These are phyloP conservation scores for Cyprinella venusta DNA, from an alignment of 2,797 vertebrate genomes.

Conservation along the genomic window DNA sequence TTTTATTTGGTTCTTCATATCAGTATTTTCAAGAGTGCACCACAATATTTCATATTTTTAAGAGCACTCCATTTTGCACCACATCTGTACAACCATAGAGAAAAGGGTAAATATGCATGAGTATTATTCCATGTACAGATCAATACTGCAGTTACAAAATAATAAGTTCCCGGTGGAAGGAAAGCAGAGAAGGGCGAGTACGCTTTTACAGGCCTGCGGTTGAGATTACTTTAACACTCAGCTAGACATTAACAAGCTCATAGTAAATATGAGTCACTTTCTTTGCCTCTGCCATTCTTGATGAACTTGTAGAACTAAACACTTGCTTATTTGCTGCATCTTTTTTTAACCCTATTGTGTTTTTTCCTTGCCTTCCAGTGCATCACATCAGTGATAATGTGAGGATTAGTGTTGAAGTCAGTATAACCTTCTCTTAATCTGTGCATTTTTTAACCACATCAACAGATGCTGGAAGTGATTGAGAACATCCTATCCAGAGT, in stretches of 20 bases:
- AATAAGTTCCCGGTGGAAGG: slow-evolving; percentile 21
- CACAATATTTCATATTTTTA: not conserved
- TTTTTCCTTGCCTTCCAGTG: slow-evolving; percentile 26
- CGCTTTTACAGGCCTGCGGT: slow-evolving; percentile 10
- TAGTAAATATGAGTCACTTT: slow-evolving; percentile 43
- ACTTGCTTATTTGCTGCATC: not conserved
- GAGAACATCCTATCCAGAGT: slow-evolving; percentile 67
- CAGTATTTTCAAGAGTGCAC: not conserved
- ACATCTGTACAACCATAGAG: not conserved
- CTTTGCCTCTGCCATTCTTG: not conserved
- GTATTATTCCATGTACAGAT: not conserved
- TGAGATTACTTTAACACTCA: slow-evolving; percentile 45
- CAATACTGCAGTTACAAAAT: not conserved
- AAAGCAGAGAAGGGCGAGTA: not conserved
- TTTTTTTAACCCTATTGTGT: not conserved
- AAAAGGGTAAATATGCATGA: not conserved
- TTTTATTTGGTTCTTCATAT: not conserved
- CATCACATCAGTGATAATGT: slow-evolving; percentile 5
- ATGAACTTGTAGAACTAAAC: not conserved
- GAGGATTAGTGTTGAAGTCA: not conserved
- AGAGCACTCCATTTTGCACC: not conserved
- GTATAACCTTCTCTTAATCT: slow-evolving; percentile 74
- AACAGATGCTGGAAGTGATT: slow-evolving; percentile 81
- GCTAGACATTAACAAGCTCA: slow-evolving; percentile 36
- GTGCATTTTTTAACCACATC: slow-evolving; percentile 74